Conservation (phyloP, 2,888 invertebrate genomes). For the Brenthis hecate region DNA sequence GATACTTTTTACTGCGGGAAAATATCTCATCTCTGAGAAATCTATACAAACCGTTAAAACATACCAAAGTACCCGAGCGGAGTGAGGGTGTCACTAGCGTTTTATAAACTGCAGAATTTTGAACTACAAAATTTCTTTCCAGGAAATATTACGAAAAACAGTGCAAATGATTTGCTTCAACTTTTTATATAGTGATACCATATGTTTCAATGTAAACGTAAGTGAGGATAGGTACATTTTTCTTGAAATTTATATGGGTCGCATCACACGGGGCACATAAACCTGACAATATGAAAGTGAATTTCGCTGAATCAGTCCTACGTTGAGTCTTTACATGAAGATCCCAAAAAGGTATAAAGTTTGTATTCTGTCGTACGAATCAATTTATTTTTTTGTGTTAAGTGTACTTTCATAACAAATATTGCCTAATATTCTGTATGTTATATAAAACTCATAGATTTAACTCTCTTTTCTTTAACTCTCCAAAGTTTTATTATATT, state of each 20-base stretch:
- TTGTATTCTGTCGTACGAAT: background rate
- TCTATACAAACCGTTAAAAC: too few relatives aligned
- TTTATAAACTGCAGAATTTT: too few relatives aligned
- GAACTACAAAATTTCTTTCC: too few relatives aligned
- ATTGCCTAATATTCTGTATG: too few relatives aligned
- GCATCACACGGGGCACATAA: conserved; percentile 4
- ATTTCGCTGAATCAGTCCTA: background rate
- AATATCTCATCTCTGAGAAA: too few relatives aligned
- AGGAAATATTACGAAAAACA: background rate
- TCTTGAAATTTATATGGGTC: conserved; percentile 3
- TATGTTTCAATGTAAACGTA: background rate
- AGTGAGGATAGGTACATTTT: background rate
- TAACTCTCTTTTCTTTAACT: too few relatives aligned
- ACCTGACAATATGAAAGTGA: conserved; percentile 4
- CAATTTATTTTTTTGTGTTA: background rate
- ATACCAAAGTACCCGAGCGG: too few relatives aligned
- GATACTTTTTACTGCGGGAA: too few relatives aligned
- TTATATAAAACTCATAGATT: too few relatives aligned
- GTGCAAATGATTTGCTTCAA: background rate
- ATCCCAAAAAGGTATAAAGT: background rate
- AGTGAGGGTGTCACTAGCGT: too few relatives aligned
- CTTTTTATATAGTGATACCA: background rate
- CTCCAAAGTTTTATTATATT: too few relatives aligned
- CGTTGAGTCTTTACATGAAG: background rate
- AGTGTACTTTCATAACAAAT: too few relatives aligned